Base-by-base conservation (phyloP, 2,113 vertebrate genomes). In the Cromileptes altivelis region DNA sequence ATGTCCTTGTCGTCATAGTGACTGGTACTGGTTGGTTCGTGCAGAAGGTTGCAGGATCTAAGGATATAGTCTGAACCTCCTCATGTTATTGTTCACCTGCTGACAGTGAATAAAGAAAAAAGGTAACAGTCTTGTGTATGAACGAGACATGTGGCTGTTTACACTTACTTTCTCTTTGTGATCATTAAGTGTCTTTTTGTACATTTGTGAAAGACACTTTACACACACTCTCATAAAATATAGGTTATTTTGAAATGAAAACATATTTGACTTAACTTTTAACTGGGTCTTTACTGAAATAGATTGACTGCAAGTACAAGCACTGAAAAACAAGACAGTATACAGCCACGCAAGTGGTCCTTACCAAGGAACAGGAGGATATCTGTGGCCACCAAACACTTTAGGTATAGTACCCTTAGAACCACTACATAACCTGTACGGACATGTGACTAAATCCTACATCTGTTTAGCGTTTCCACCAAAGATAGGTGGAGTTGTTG, bases 61-160 rank as follows among this genome's bases (percentile, higher is more conserved):
- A 88, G n/a, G 40, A 75, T 56, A 25, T 4, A 47, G 17, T 25
- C 19, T 25, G 11, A 70, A 52, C 37, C 70, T 45, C 53, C 3
- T 42, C 50, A 25, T 67, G 55, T 62, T 76, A 25, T 21, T 55
- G 23, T 61, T 47, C 6, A 37, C 52, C 49, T 30, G 37, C 49
- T 65, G 13, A 71, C 53, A 78, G 50, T 19, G 64, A 70, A 47
- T 42, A 27, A 60, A 23, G 21, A 75, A 81, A 21, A 42, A 15
- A 63, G 12, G 47, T 18, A 58, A 53, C 14, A 8, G 33, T 37
- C 1, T 37, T 37, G 33, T 37, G 33, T 37, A 37, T 37, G 19
- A 49, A 30, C 33, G 25, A 64, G 25, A 80, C n/a, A 60, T n/a
- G 45, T 30, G 25, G 81, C 15, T 60, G n/a, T 30, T 18, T 60